Evolutionary conservation across 2,113 vertebrate species (phyloP).

Genomic region (Festucalex cinctus): DNA sequence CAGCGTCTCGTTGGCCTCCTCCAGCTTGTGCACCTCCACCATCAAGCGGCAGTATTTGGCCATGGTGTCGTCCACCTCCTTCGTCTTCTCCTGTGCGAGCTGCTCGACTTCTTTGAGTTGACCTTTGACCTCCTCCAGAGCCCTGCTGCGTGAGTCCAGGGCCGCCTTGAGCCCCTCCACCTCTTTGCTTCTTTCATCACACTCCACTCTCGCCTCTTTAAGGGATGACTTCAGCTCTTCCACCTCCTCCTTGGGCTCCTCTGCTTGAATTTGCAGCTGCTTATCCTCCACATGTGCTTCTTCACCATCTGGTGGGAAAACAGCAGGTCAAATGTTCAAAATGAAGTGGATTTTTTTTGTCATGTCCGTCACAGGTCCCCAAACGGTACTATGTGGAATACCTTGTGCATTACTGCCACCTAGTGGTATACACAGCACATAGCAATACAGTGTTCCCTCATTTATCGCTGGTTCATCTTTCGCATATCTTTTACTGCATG

Average conservation of each 20-base stretch:
- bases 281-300: constrained; percentile 26
- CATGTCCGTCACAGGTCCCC: too few relatives aligned
- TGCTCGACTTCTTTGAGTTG: constrained; percentile 79
- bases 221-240: constrained; percentile 54
- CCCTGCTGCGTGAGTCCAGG: constrained; percentile 20
- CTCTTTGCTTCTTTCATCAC: constrained; percentile 30
- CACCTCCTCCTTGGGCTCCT: constrained; percentile 28
- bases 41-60: constrained; percentile 86
- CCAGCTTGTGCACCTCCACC: constrained; percentile 81
- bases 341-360: neutral
- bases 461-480: too few relatives aligned
- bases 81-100: constrained; percentile 73
- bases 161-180: constrained; percentile 48
- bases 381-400: too few relatives aligned
- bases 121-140: constrained; percentile 53
- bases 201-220: constrained; percentile 29
- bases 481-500: too few relatives aligned
- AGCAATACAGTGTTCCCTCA: too few relatives aligned
- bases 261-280: constrained; percentile 66
- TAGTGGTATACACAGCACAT: too few relatives aligned
- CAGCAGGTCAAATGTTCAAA: neutral
- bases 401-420: too few relatives aligned
- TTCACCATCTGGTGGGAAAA: constrained; percentile 29
- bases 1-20: constrained; percentile 80
- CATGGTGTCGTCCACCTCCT: constrained; percentile 82